Conservation (phyloP, 2,888 invertebrate genomes). For the Pycnomerus fuliginosus region DNA sequence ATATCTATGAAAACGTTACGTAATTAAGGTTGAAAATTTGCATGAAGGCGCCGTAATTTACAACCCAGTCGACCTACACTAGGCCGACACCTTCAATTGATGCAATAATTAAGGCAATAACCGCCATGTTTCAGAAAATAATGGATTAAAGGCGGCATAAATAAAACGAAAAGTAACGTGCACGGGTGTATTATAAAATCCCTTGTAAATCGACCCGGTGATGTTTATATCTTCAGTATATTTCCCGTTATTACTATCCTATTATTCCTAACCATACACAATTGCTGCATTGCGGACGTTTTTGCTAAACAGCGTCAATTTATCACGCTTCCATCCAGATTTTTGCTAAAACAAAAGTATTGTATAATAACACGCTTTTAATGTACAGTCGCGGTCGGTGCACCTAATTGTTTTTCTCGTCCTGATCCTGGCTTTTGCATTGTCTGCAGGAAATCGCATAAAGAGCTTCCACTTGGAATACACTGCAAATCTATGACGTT, state of each 20-base stretch:
- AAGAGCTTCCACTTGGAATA: neutral
- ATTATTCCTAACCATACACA: neutral
- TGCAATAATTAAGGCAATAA: neutral
- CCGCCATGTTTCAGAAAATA: neutral
- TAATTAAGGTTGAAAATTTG: too few relatives aligned
- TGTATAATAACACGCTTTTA: too few relatives aligned
- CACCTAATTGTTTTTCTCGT: neutral
- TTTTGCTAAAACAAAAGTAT: too few relatives aligned
- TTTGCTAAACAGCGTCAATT: neutral
- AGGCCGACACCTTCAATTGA: neutral
- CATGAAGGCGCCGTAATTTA: too few relatives aligned
- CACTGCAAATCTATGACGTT: neutral
- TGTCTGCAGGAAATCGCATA: conserved; percentile 2
- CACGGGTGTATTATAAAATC: neutral
- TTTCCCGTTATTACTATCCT: neutral
- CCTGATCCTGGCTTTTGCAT: neutral
- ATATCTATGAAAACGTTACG: too few relatives aligned
- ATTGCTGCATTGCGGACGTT: neutral
- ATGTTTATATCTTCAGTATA: neutral
- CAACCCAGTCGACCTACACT: too few relatives aligned
- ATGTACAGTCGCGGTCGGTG: neutral
- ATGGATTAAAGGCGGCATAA: neutral
- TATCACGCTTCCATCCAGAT: neutral
- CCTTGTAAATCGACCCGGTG: neutral
- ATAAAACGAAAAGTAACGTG: neutral